phyloP scores from a whole-genome alignment of 2,888 invertebrate genomes.

The Ferdinandea cuprea region DNA sequence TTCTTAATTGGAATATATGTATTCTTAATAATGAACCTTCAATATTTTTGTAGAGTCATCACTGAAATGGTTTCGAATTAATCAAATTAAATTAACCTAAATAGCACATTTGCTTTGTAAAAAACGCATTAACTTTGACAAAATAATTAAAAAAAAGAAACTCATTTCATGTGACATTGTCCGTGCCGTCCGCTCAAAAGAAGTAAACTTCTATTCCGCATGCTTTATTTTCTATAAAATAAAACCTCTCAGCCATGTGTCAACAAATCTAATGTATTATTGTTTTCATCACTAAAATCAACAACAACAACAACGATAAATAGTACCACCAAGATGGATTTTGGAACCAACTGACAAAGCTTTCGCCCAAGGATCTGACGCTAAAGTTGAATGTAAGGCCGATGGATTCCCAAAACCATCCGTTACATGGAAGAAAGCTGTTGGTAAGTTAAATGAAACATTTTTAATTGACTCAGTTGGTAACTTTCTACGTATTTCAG shows the following conservation, averaged over 20 bases:
- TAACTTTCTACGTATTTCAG: conserved; percentile 84
- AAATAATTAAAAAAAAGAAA: conserved; percentile 29
- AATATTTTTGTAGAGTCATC: conserved; percentile 73
- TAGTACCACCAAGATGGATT: conserved; percentile 98
- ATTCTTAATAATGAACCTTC: conserved; percentile 59
- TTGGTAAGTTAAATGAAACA: conserved; percentile 86
- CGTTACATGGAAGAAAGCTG: conserved; percentile 97
- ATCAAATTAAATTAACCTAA: not conserved
- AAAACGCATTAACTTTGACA: conserved; percentile 12
- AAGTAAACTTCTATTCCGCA: conserved; percentile 77
- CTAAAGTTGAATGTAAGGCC: conserved; percentile 97
- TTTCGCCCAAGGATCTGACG: conserved; percentile 96
- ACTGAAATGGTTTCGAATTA: conserved; percentile 70
- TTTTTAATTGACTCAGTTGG: not conserved
- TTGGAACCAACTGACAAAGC: conserved; percentile 97
- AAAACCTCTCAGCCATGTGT: not conserved
- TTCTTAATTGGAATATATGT: not conserved
- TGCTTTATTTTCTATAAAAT: conserved; percentile 74
- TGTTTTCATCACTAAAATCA: conserved; percentile 36
- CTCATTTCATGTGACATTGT: conserved; percentile 77
- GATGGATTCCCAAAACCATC: conserved; percentile 97
- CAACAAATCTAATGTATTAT: conserved; percentile 48
- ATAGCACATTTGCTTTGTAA: conserved; percentile 33
- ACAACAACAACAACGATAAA: conserved; percentile 64
- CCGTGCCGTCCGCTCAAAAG: conserved; percentile 78